phyloP scores from a whole-genome alignment of 1,140 invertebrate species.

The Caenorhabditis latens region DNA sequence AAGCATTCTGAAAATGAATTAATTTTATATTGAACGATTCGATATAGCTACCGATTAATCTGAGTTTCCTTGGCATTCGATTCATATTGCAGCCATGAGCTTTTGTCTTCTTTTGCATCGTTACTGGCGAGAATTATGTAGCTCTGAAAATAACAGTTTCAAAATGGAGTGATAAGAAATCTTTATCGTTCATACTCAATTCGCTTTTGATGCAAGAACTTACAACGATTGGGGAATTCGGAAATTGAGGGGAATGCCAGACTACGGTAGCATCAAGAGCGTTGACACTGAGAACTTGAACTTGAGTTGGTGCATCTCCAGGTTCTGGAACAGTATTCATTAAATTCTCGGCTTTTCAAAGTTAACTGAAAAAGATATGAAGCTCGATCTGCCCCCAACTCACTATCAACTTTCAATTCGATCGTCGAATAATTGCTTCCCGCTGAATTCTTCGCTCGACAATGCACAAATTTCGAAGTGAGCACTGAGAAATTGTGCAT shows the following conservation, averaged over 20 bases:
- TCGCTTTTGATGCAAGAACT: not conserved
- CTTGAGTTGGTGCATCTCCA: slow-evolving; percentile 47
- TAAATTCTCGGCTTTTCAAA: not conserved
- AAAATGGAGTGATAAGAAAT: too few relatives aligned
- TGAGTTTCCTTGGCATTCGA: slow-evolving; percentile 42
- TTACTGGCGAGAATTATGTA: not conserved
- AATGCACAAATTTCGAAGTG: slow-evolving; percentile 54
- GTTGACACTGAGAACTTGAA: slow-evolving; percentile 45
- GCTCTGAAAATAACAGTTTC: not conserved
- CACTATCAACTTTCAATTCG: slow-evolving; percentile 45
- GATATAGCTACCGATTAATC: slow-evolving; percentile 13
- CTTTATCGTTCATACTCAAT: not conserved
- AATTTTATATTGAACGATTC: not conserved
- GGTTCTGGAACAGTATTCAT: slow-evolving; percentile 11
- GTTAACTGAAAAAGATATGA: not conserved
- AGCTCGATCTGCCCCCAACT: not conserved
- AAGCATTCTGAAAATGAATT: slow-evolving; percentile 19
- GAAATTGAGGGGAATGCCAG: slow-evolving; percentile 37
- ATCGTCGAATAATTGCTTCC: slow-evolving; percentile 52
- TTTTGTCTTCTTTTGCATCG: slow-evolving; percentile 29
- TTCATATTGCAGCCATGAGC: slow-evolving; percentile 30
- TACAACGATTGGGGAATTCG: slow-evolving; percentile 40
- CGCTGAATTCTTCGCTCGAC: slow-evolving; percentile 58
- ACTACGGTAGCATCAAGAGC: slow-evolving; percentile 36
- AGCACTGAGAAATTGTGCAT: slow-evolving; percentile 38